phyloP scores from a whole-genome alignment of 37 sponge, comb jelly and placozoan genomes.

The Eunapius fragilis region DNA sequence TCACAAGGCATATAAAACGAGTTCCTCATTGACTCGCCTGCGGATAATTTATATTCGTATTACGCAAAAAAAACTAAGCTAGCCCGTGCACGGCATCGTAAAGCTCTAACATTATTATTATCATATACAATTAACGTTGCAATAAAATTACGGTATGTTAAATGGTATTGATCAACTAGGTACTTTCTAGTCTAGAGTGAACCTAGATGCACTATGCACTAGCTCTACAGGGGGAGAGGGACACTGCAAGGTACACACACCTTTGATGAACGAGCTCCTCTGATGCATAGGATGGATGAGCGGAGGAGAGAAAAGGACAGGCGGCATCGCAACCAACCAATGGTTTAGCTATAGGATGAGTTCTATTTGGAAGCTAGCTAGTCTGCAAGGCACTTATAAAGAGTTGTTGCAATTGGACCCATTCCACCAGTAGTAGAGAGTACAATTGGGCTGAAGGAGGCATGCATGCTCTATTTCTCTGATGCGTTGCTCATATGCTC shows the following conservation, averaged over 20 bases:
- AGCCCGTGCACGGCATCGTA: too few species aligned
- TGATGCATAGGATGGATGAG: slow-evolving; percentile 12
- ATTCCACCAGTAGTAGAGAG: slow-evolving; percentile 13
- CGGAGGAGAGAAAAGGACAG: slow-evolving; percentile 20
- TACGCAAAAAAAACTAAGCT: too few species aligned
- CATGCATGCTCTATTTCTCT: slow-evolving; percentile 17
- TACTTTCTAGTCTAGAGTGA: not conserved
- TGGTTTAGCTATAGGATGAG: not conserved
- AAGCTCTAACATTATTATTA: too few species aligned
- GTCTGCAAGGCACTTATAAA: slow-evolving; percentile 5
- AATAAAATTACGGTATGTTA: too few species aligned
- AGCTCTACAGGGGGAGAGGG: not conserved
- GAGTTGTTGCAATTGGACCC: not conserved
- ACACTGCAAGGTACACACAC: not conserved
- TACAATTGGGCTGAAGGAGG: slow-evolving; percentile 9
- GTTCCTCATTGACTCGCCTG: too few species aligned
- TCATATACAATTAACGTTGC: too few species aligned
- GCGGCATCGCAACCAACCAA: not conserved
- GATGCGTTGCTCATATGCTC: slow-evolving; percentile 22
- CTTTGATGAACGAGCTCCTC: slow-evolving; percentile 11
- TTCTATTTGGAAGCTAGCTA: slow-evolving; percentile 14
- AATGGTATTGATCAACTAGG: not conserved
- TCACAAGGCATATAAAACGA: too few species aligned
- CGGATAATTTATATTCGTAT: too few species aligned
- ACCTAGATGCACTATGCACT: not conserved